Percentiles rank a stretch among this genome's conserved stretches.
Conservation (phyloP, 2,113 vertebrate genomes). For the Megatriorchis doriae region DNA sequence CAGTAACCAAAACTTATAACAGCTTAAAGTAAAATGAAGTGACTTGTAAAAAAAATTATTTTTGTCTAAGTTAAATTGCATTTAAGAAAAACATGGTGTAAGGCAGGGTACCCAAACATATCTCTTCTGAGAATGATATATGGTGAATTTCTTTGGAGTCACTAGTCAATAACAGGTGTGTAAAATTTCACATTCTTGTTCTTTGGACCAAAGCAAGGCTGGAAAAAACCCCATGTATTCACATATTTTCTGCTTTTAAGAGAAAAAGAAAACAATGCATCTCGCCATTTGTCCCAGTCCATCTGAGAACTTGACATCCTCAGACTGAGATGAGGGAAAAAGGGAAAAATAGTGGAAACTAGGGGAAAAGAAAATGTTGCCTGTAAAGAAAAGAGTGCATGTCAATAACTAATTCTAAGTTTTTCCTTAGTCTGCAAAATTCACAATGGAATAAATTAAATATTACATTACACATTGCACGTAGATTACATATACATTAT, state of each 20-base stretch:
- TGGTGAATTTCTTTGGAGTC: not conserved
- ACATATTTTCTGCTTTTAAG: not conserved
- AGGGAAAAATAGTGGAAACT: not conserved
- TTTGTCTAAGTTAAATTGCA: not conserved
- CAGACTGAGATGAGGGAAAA: not conserved
- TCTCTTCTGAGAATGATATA: not conserved
- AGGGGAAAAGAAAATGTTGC: not conserved
- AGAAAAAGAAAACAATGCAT: not conserved
- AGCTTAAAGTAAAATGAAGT: not conserved
- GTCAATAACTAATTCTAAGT: not conserved
- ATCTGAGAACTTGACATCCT: not conserved
- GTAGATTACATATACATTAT: rapidly evolving
- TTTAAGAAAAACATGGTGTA: not conserved
- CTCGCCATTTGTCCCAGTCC: not conserved
- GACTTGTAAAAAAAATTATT: not conserved
- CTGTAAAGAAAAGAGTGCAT: not conserved
- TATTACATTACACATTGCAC: not conserved
- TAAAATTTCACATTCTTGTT: not conserved
- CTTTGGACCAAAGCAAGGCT: not conserved
- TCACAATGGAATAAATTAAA: not conserved
- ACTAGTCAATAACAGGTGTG: not conserved
- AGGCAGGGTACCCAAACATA: not conserved
- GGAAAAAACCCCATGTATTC: rapidly evolving
- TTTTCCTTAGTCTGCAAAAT: not conserved
- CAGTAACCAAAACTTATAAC: not conserved